Evolutionary conservation across 2,888 invertebrate species (phyloP).

Genomic region (Tetranychus piercei): DNA sequence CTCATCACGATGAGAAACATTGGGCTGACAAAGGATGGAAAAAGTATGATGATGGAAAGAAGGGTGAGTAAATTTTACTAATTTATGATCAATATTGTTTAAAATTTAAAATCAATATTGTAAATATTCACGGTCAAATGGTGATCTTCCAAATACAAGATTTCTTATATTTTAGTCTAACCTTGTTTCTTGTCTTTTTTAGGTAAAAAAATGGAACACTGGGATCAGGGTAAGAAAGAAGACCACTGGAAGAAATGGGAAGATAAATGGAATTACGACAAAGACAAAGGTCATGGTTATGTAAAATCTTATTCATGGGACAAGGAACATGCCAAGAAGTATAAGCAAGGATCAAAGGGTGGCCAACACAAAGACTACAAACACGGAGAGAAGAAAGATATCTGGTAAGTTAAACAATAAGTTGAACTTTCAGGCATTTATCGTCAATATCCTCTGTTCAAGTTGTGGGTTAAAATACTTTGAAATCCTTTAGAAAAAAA

Average conservation of each 20-base stretch:
- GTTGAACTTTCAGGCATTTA: background rate
- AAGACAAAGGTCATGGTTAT: constrained; percentile 9
- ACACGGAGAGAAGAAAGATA: background rate
- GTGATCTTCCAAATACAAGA: no score
- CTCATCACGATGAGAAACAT: constrained; percentile 2
- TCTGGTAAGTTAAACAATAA: background rate
- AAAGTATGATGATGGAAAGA: constrained; percentile 9
- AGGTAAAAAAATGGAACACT: background rate
- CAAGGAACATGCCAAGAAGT: constrained; percentile 10
- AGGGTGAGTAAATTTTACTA: background rate
- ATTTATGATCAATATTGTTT: no score
- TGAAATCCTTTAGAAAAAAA: background rate
- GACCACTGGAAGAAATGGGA: constrained; percentile 9
- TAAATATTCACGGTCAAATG: no score
- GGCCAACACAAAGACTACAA: constrained; percentile 3
- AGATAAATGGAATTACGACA: constrained; percentile 10
- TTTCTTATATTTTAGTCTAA: background rate
- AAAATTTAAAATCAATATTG: no score
- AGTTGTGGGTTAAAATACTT: background rate
- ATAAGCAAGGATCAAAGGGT: constrained; percentile 10
- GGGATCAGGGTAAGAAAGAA: background rate
- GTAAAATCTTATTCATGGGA: constrained; percentile 8
- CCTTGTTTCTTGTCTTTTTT: background rate
- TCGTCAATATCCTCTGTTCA: background rate
- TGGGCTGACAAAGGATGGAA: background rate